Conservation (phyloP, 2,113 vertebrate species). For the Eclectus roratus region DNA sequence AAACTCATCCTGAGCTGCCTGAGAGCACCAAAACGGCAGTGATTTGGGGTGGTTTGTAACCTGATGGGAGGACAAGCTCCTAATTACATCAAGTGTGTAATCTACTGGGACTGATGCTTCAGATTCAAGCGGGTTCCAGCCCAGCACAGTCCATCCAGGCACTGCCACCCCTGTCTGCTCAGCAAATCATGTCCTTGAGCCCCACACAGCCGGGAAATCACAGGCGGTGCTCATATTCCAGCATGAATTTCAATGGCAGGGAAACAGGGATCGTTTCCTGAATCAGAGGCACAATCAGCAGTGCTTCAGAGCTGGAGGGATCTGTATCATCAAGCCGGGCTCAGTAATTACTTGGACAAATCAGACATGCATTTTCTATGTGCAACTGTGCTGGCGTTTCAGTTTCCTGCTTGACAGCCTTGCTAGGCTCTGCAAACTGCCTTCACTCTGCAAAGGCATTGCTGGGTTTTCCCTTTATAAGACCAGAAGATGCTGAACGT, state of each 20-base stretch:
- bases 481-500: background rate
- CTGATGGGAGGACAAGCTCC: background rate
- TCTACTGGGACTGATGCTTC: background rate
- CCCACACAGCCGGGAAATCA: background rate
- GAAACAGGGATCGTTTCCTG: background rate
- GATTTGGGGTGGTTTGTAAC: background rate
- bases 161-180: background rate
- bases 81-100: background rate
- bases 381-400: background rate
- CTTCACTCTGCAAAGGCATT: background rate
- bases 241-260: rapidly evolving
- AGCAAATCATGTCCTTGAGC: background rate
- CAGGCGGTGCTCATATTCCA: background rate
- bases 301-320: background rate
- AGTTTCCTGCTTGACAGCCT: background rate
- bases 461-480: background rate
- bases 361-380: background rate
- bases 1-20: background rate
- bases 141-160: background rate
- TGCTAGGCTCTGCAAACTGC: background rate
- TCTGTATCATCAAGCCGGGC: background rate
- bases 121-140: rapidly evolving
- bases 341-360: constrained; percentile 25
- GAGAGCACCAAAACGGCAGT: background rate
- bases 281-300: background rate